Evolutionary conservation across 2,113 vertebrate species (phyloP).

Genomic region (Sylvietta virens): DNA sequence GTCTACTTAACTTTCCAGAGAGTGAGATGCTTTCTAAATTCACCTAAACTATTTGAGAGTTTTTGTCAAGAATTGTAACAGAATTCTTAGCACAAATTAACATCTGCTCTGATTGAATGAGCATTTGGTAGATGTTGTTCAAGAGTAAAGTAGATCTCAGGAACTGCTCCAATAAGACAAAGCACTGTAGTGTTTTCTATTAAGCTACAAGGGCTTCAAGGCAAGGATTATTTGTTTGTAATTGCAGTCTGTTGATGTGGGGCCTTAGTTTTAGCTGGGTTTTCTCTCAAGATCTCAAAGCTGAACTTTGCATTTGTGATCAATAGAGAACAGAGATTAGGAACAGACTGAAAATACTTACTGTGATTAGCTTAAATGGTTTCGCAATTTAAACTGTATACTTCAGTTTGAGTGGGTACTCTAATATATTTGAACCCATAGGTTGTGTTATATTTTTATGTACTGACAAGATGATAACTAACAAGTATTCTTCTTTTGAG

Average conservation of each 20-base stretch:
- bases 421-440: background rate
- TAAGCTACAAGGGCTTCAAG: background rate
- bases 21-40: background rate
- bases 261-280: background rate
- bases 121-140: background rate
- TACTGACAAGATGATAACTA: background rate
- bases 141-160: background rate
- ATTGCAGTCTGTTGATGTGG: background rate
- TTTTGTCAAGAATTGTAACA: background rate
- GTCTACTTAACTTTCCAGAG: background rate
- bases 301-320: background rate
- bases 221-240: background rate
- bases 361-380: background rate
- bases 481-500: background rate
- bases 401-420: background rate
- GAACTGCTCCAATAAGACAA: background rate
- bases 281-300: background rate
- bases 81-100: background rate
- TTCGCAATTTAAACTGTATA: background rate
- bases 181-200: background rate
- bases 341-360: background rate
- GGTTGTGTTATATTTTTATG: background rate
- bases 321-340: background rate
- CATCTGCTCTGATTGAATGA: background rate
- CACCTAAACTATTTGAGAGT: background rate